Base-by-base conservation (phyloP, 2,888 invertebrate species). In the Pterostichus niger region DNA sequence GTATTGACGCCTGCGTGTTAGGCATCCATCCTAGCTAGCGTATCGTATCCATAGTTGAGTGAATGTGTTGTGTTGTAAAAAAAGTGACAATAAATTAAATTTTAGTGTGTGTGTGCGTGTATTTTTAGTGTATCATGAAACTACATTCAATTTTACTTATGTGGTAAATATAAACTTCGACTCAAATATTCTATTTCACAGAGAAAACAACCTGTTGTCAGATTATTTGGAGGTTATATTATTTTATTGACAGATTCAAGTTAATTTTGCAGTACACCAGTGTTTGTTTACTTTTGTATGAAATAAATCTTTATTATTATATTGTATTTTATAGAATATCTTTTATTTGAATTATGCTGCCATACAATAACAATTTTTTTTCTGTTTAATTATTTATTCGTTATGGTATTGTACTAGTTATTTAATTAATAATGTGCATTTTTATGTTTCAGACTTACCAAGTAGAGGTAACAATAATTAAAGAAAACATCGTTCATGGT, bases 11-110 rank as follows among this genome's bases (percentile, higher is more conserved):
- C 15, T 61, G 78, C 78, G 78, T 46, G n/a, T 35, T 59, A 11
- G 59, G 33, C 13, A 17, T 59, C 75, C 13, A 17, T 59, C 75
- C 75, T 52, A 71, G 13, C 17, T 75, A 75, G 75, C 1, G 49
- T 75, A 40, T 75, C 33, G 49, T 75, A 40, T 75, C 52, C 75
- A 71, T 78, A 78, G 61, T 61, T n/a, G 78, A 78, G 44, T 78
- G 78, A 78, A 78, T 78, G 78, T 78, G 56, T 59, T 77, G 77
- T 77, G 75, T 54, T 75, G n/a, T 46, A 52, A 56, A 56, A 77
- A 78, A 59, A 59, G 17, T 44, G 61, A 78, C 78, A 61, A 78
- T 61, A 59, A 61, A 61, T 59, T 15, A 56, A 44, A 78, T 78
- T 78, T 44, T 17, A 56, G 59, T 33, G 33, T 75, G 75, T 75